Conservation (phyloP, 2,113 vertebrate species). For the Sylvia atricapilla region DNA sequence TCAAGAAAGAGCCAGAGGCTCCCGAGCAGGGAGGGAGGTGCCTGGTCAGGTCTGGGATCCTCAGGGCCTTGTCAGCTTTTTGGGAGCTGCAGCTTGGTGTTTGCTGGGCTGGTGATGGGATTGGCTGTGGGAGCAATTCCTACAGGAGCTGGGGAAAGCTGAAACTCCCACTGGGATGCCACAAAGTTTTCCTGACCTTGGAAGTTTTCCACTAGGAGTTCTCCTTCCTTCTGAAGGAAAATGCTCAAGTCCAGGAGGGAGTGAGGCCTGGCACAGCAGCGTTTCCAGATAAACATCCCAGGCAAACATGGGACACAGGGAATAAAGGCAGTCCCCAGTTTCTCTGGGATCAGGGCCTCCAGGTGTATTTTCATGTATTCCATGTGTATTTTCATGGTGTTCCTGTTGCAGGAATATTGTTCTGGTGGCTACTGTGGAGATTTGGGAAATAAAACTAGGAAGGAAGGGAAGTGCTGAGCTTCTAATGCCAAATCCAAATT, state of each 20-base stretch:
- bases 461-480: not conserved
- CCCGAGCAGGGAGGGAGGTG: not conserved
- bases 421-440: not conserved
- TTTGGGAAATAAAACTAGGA: not conserved
- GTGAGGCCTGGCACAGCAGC: not conserved
- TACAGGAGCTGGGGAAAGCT: not conserved
- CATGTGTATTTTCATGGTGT: not conserved
- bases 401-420: not conserved
- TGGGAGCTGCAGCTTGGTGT: not conserved
- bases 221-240: not conserved
- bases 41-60: not conserved
- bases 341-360: not conserved
- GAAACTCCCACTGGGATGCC: not conserved
- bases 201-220: not conserved
- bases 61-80: not conserved
- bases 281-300: not conserved
- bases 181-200: not conserved
- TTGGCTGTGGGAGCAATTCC: not conserved
- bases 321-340: not conserved
- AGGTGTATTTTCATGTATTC: not conserved
- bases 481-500: fast-evolving
- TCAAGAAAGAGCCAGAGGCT: not conserved
- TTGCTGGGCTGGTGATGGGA: not conserved
- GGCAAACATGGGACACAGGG: fast-evolving
- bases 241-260: not conserved